Evolutionary conservation across 2,888 invertebrate genomes (phyloP), one percentile per base, ranked within the genome.

Genomic region (Diachrysia chrysitis): DNA sequence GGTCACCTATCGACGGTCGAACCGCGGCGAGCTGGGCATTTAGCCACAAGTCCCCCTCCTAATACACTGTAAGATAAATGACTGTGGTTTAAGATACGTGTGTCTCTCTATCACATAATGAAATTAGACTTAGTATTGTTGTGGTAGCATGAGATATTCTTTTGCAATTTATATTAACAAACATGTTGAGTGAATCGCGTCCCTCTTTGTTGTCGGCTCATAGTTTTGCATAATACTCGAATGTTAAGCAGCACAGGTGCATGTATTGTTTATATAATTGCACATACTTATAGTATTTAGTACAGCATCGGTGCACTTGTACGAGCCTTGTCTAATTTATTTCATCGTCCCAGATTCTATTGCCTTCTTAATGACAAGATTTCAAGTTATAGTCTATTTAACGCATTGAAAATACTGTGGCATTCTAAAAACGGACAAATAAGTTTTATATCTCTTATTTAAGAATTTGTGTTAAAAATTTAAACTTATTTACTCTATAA

Each of bases 331-430:
- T 64, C 79, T 69, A 84, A 85, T 83, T 68, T 64, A 78, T 83
- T 85, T 83, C 78, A 71, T 73, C 73, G 81, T 70, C 80, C 82
- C 70, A 74, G 79, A 71, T 85, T 71, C 71, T 67, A 63, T 78
- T 76, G 37, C 56, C 53, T 71, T 63, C 48, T 76, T 58, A 61
- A 58, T 55, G 25, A 23, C 32, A 32, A 21, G 5, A 32, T 7
- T 48, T 21, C 2, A 55, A 42, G 42, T 37, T 35, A 21, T 53
- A 62, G 23, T 51, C 23, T 59, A 60, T 54, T 63, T 56, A 16
- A 51, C 14, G 10, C 7, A 17, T 2, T 35, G 14, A 29, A 57
- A 21, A 35, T 21, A 48, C 35, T 21, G 37, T 58, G 58, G 9
- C 57, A 25, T 58, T 58, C 7, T 46, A 9, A 51, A 66, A 61